phyloP scores from a whole-genome alignment of 2,113 vertebrate genomes.

The Scartelaos histophorus region DNA sequence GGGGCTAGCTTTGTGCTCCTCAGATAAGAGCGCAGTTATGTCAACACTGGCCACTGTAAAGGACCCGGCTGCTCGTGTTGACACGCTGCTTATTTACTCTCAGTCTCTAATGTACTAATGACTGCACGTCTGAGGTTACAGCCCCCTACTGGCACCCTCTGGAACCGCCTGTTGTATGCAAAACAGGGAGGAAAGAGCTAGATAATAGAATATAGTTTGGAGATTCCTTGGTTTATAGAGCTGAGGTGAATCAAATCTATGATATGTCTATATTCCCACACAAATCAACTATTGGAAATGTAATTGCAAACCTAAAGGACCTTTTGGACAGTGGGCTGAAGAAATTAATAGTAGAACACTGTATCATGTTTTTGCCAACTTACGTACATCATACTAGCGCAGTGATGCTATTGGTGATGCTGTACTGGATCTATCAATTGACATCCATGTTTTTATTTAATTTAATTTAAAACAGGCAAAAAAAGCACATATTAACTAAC shows the following conservation, averaged over 20 bases:
- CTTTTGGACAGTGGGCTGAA: no score
- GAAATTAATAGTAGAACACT: no score
- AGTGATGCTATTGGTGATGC: no score
- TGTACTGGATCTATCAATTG: no score
- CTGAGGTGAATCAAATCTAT: background rate
- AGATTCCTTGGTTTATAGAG: background rate
- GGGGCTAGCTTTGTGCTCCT: constrained; percentile 56
- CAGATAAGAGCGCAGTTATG: constrained; percentile 73
- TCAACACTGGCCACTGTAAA: constrained; percentile 71
- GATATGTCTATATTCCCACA: no score
- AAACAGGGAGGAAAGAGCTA: constrained; percentile 3
- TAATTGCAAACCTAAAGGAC: no score
- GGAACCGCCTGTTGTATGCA: constrained; percentile 37
- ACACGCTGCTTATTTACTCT: constrained; percentile 72
- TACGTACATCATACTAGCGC: no score
- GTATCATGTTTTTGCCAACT: no score
- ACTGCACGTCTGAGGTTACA: constrained; percentile 36
- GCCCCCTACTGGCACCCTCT: constrained; percentile 51
- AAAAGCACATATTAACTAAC: no score
- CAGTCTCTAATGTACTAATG: constrained; percentile 55
- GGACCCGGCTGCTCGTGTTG: constrained; percentile 66
- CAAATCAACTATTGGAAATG: no score
- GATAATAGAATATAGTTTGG: background rate
- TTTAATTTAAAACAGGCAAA: no score
- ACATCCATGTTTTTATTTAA: no score